Evolutionary conservation across 2,797 vertebrate genomes (phyloP).

Genomic region (Vireo griseus): DNA sequence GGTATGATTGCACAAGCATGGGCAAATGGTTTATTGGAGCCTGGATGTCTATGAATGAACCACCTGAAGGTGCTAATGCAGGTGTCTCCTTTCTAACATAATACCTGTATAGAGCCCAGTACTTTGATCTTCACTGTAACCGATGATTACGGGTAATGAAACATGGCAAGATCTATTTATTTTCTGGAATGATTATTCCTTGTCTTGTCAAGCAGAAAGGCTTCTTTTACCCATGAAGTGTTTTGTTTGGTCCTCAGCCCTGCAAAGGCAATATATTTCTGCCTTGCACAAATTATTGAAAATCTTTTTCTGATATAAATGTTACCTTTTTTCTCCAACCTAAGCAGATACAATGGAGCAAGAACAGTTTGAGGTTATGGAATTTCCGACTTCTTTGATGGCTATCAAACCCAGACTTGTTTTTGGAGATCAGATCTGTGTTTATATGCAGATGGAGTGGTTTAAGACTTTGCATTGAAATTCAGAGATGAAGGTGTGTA

Average conservation of each 20-base stretch:
- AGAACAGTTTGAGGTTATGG: not conserved
- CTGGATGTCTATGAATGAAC: not conserved
- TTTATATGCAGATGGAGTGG: not conserved
- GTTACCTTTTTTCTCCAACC: not conserved
- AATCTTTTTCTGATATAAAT: not conserved
- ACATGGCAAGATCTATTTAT: not conserved
- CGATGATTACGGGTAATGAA: not conserved
- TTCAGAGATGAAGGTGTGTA: not conserved
- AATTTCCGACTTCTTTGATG: not conserved
- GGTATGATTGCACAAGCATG: not conserved
- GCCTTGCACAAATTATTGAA: not conserved
- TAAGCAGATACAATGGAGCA: not conserved
- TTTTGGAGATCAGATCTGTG: not conserved
- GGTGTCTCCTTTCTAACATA: not conserved
- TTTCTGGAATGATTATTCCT: not conserved
- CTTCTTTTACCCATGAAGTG: not conserved
- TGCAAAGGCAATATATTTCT: not conserved
- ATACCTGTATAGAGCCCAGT: not conserved
- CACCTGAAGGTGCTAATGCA: not conserved
- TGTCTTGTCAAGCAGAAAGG: not conserved
- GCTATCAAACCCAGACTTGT: not conserved
- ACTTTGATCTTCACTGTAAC: not conserved
- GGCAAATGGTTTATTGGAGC: not conserved
- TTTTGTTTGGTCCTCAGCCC: not conserved
- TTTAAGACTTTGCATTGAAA: not conserved